Base-by-base conservation (phyloP, 2,113 vertebrate species). In the Myotis brandtii region DNA sequence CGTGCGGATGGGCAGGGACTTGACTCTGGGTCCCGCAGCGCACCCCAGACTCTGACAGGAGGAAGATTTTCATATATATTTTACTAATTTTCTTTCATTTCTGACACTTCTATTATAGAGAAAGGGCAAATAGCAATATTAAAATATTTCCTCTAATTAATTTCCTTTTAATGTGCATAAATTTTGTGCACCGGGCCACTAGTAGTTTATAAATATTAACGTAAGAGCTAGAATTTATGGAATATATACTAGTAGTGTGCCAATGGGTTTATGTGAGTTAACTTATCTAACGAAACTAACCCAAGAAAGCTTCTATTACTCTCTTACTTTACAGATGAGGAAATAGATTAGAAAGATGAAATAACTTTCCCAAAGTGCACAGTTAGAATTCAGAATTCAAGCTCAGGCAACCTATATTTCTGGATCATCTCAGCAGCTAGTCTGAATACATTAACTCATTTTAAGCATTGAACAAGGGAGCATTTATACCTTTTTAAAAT, bases 331-430 rank as follows among this genome's bases (percentile, higher is more conserved):
- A 66, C 30, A 72, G 52, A 91, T 30, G 48, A 81, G 70, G 16
- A 94, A 86, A 86, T 34, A 82, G n/a, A 93, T 90, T 37, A 37
- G 54, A 93, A 87, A 70, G 30, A 92, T 66, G 20, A 89, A 75
- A 16, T 23, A 52, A 84, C 54, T 75, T 87, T 73, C 54, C 43
- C n/a, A 72, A 48, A 40, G 7, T 50, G 30, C 62, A 69, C 20
- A 66, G 32, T 80, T 77, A 25, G 18, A 90, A 95, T 87, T 84
- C 86, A 84, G 77, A 90, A 93, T 84, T 90, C 32, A 94, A 43
- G 84, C n/a, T 32, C 69, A 84, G 21, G 8, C 50, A 34, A 50
- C 80, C 43, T 92, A 30, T 66, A 52, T 83, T 84, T 90, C 64
- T 81, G 37, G 54, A 72, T 92, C 23, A 70, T 84, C 56, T 83